phyloP scores from a whole-genome alignment of 2,797 vertebrate species.

The Protosalanx chinensis region DNA sequence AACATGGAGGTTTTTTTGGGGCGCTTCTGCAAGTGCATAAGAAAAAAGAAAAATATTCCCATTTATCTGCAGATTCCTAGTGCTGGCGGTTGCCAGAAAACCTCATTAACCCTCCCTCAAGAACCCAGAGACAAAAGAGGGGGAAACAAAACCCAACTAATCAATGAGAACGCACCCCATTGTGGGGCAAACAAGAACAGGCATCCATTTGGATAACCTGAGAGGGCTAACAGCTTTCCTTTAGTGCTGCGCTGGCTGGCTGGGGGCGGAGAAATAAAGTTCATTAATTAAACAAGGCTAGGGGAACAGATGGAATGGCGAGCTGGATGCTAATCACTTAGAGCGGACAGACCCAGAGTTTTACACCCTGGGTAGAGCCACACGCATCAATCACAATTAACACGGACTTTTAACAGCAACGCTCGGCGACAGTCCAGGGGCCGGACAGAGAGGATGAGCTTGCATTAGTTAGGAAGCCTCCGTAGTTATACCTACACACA shows the following conservation, averaged over 20 bases:
- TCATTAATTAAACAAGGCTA: conserved; percentile 97
- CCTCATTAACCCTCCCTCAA: conserved; percentile 74
- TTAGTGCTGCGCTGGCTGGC: conserved; percentile 65
- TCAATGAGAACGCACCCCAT: conserved; percentile 69
- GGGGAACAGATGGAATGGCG: conserved; percentile 94
- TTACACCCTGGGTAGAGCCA: conserved; percentile 79
- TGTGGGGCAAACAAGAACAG: conserved; percentile 50
- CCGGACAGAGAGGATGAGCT: conserved; percentile 14
- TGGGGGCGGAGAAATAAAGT: conserved; percentile 76
- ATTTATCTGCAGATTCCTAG: conserved; percentile 68
- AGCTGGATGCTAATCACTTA: conserved; percentile 90
- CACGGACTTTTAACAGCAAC: conserved; percentile 35
- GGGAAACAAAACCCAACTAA: conserved; percentile 73
- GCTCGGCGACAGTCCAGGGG: conserved; percentile 8
- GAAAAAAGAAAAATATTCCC: conserved; percentile 66
- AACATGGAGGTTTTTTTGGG: conserved; percentile 54
- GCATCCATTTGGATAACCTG: conserved; percentile 82
- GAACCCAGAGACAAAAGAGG: conserved; percentile 69
- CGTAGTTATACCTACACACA: not conserved
- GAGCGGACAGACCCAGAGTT: conserved; percentile 81
- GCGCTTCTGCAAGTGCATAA: conserved; percentile 61
- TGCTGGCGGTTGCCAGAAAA: conserved; percentile 64
- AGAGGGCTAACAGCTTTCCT: conserved; percentile 81
- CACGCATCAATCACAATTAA: conserved; percentile 85
- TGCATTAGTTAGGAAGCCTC: not conserved